Conservation (phyloP, 2,888 invertebrate genomes). For the Alentia gelatinosa region DNA sequence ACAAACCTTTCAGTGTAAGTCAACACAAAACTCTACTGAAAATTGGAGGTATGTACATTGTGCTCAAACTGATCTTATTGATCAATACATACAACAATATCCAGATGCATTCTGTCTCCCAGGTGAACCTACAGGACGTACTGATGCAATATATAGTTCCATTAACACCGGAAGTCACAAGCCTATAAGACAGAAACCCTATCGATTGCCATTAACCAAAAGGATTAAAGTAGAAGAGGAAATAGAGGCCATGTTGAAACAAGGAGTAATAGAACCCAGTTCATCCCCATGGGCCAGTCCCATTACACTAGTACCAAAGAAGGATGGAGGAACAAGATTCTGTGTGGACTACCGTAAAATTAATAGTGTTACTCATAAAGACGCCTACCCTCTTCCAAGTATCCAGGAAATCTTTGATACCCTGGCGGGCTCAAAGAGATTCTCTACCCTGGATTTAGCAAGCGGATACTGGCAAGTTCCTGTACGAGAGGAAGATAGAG, state of each 20-base stretch:
- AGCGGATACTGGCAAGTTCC: slow-evolving; percentile 65
- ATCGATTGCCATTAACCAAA: slow-evolving; percentile 36
- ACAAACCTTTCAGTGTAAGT: background rate
- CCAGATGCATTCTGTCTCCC: background rate
- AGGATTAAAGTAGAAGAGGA: background rate
- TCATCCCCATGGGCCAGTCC: slow-evolving; percentile 28
- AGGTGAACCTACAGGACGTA: background rate
- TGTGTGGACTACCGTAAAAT: slow-evolving; percentile 53
- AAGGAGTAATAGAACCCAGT: slow-evolving; percentile 49
- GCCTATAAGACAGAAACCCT: slow-evolving; percentile 49
- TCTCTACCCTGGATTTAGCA: slow-evolving; percentile 63
- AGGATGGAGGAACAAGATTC: slow-evolving; percentile 50
- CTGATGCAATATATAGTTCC: background rate
- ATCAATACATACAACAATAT: background rate
- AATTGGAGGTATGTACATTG: background rate
- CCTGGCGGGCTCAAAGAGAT: slow-evolving; percentile 55
- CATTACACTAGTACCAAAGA: slow-evolving; percentile 52
- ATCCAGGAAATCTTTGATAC: slow-evolving; percentile 61
- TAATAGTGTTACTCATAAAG: slow-evolving; percentile 15
- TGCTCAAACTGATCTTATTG: background rate
- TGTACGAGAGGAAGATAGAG: slow-evolving; percentile 38
- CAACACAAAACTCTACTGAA: background rate
- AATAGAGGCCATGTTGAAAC: slow-evolving; percentile 30
- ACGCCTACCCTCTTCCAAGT: slow-evolving; percentile 31
- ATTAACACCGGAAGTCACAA: background rate